Evolutionary conservation across 2,888 invertebrate species (phyloP), one percentile per base, ranked within the genome.

Genomic region (Argyresthia albistria): DNA sequence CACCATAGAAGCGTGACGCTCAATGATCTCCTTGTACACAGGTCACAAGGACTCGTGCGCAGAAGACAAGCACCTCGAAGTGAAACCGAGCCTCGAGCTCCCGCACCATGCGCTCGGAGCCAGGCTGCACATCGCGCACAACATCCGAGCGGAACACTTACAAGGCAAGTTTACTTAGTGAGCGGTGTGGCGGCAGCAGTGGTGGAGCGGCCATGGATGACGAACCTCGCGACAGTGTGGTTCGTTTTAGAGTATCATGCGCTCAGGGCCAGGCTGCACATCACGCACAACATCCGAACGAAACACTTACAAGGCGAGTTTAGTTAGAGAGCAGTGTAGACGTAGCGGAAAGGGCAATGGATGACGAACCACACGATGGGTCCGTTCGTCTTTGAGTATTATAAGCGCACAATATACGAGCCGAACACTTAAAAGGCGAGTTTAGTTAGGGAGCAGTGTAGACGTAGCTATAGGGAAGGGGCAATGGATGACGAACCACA

Each of bases 31-130:
- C 8, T 11, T 39, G 11, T 46, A 11, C 70, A 37, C 74, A 93
- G 93, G 93, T 79, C 89, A 91, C 80, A 93, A 93, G 84, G 93
- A 93, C 73, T 89, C 91, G 86, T 93, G 93, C 81, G 61, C 70
- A 39, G 88, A 90, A 36, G 92, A 93, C 72, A 80, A 90, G 76
- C 88, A 90, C 69, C 89, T 89, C 78, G 91, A 91, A 76, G 83
- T 89, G 59, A 82, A 84, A 64, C 80, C 80, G 62, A 77, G 58
- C 60, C 67, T 77, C 61, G 80, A 46, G 43, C 73, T 81, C 51
- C 63, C 68, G 59, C 79, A 83, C 60, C 83, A 86, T 84, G 83
- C 80, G 67, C 77, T 80, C 62, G 77, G 77, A 55, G 76, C 77
- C 55, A 67, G 83, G 25, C 67, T 79, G 25, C 80, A 83, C 58